Evolutionary conservation across 2,797 vertebrate species (phyloP), one percentile per base, ranked within the genome.

Genomic region (Mionectes olivaceus): DNA sequence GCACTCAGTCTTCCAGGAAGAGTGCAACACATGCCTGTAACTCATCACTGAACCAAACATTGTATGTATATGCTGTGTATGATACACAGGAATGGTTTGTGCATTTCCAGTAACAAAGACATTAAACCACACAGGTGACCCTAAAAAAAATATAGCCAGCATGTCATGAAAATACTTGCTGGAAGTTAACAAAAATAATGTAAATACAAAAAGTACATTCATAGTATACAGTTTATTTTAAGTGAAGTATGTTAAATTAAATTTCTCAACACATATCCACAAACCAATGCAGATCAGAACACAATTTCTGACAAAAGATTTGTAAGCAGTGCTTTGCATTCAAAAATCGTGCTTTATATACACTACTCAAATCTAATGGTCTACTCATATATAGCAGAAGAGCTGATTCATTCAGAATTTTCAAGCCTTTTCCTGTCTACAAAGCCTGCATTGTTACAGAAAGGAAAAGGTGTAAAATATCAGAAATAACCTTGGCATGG

Each of bases 221-320:
- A 83, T 19, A 78, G 35, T 59, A 61, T 5, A 82, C 56, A 60
- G 55, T 52, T 85, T 90, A 84, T 39, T 92, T 91, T 27, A 89
- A 64, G 73, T 6, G 19, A 91, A 85, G 43, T 35, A 88, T 19
- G 50, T 90, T 73, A 81, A 93, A 83, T 90, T 30, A 55, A 49
- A 17, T 33, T 85, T 95, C 83, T 95, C 63, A 80, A 90, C 53
- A 81, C 56, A 71, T 16, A 91, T 67, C 70, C 50, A 78, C 50
- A 50, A 92, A 84, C 30, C 46, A 78, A 44, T 33, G 70, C n/a
- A 83, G 33, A 69, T 63, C 49, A 65, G 23, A 56, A 89, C 78
- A 67, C 73, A n/a, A 93, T 96, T 98, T 97, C 93, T 94, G 96
- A 97, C 95, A 93, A 50, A 68, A 89, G 25, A 75, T 83, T 88